Conservation (phyloP, 2,113 vertebrate genomes). For the Clarias macrocephalus region DNA sequence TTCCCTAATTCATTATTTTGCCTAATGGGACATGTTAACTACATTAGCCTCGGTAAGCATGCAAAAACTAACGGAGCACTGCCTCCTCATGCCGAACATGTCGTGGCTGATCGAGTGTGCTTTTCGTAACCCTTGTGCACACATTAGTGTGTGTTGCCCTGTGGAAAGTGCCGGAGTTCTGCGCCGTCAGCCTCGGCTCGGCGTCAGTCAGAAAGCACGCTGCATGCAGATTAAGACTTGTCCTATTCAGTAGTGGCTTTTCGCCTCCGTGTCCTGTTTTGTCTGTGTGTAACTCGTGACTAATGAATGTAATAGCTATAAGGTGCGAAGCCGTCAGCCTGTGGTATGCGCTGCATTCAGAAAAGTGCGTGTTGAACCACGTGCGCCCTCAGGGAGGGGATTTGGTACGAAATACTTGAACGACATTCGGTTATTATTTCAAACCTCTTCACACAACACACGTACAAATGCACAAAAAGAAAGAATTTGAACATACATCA, state of each 20-base stretch:
- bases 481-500: neutral
- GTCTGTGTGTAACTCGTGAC: slow-evolving; percentile 54
- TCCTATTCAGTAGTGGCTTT: slow-evolving; percentile 52
- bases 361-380: slow-evolving; percentile 17
- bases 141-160: neutral
- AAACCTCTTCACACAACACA: slow-evolving; percentile 35
- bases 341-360: slow-evolving; percentile 40
- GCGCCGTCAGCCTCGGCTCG: slow-evolving; percentile 60
- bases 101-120: neutral
- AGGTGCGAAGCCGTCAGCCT: slow-evolving; percentile 42
- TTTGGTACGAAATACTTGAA: slow-evolving; percentile 41
- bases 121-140: neutral
- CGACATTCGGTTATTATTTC: slow-evolving; percentile 46
- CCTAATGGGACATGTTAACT: neutral
- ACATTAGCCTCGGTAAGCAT: neutral
- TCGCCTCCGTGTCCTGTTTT: slow-evolving; percentile 48
- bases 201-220: slow-evolving; percentile 62
- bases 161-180: slow-evolving; percentile 61
- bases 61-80: neutral
- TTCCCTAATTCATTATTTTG: neutral
- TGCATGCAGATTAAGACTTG: slow-evolving; percentile 73
- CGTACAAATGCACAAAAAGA: slow-evolving; percentile 5
- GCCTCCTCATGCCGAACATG: neutral
- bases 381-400: slow-evolving; percentile 29
- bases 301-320: slow-evolving; percentile 44